Evolutionary conservation across 2,113 vertebrate genomes (phyloP).

Genomic region (Notarius quadriscutis): DNA sequence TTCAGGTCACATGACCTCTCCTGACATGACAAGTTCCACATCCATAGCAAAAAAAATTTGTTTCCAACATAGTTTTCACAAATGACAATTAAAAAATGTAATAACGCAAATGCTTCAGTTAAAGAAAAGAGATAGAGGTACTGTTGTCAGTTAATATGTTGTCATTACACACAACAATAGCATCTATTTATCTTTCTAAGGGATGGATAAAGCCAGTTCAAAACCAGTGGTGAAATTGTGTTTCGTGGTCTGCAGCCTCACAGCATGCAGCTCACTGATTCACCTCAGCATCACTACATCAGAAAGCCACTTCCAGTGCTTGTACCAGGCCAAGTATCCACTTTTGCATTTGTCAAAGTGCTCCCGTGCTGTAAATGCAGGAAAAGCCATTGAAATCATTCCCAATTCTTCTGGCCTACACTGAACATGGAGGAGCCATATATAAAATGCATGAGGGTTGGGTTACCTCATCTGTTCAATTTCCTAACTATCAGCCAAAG

Average conservation of each 20-base stretch:
- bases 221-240: slow-evolving; percentile 19
- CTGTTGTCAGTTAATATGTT: neutral
- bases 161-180: neutral
- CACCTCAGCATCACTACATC: slow-evolving; percentile 61
- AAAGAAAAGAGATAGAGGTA: neutral
- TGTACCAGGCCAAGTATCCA: slow-evolving; percentile 58
- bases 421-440: slow-evolving; percentile 60
- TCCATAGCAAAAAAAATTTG: neutral
- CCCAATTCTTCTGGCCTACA: slow-evolving; percentile 56
- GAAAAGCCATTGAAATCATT: slow-evolving; percentile 55
- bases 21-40: neutral
- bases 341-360: slow-evolving; percentile 66
- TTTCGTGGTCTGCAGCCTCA: slow-evolving; percentile 27
- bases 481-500: slow-evolving; percentile 72
- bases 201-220: neutral
- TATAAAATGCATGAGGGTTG: slow-evolving; percentile 76
- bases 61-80: neutral
- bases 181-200: neutral
- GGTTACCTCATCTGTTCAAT: slow-evolving; percentile 78
- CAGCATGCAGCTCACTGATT: slow-evolving; percentile 39
- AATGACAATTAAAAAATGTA: neutral
- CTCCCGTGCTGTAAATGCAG: slow-evolving; percentile 60
- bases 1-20: neutral
- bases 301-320: slow-evolving; percentile 63
- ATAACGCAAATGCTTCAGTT: neutral